phyloP scores from a whole-genome alignment of 2,113 vertebrate genomes.

The Barnardius zonarius region DNA sequence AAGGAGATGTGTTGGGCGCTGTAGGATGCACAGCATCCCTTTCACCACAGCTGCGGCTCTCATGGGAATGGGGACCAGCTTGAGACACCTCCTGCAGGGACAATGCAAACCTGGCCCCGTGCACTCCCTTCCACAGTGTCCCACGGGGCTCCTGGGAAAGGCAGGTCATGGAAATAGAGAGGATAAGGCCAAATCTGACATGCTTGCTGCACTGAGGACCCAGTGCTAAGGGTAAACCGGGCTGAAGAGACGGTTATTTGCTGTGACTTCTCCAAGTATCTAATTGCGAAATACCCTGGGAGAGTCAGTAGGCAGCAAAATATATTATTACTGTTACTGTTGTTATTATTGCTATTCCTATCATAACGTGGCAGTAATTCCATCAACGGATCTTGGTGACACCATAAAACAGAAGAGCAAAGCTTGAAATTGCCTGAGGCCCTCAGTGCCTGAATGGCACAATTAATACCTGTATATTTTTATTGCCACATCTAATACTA shows the following conservation, averaged over 20 bases:
- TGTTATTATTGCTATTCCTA: background rate
- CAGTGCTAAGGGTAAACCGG: background rate
- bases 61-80: background rate
- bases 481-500: conserved; percentile 34
- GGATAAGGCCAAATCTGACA: background rate
- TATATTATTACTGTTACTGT: background rate
- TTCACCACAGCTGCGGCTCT: background rate
- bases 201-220: rapidly evolving
- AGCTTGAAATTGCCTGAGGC: background rate
- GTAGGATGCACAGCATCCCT: background rate
- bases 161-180: background rate
- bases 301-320: background rate
- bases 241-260: background rate
- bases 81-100: rapidly evolving
- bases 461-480: conserved; percentile 43
- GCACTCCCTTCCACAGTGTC: background rate
- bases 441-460: background rate
- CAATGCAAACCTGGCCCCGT: rapidly evolving
- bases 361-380: conserved; percentile 4
- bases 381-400: conserved; percentile 6
- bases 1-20: background rate
- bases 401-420: conserved; percentile 28
- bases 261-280: background rate
- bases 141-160: rapidly evolving
- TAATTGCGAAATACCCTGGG: background rate